A percentile compares a stretch with the other conserved stretches of the same genome.
Evolutionary conservation across 2,797 vertebrate species (phyloP).

Genomic region (Discoglossus pictus): DNA sequence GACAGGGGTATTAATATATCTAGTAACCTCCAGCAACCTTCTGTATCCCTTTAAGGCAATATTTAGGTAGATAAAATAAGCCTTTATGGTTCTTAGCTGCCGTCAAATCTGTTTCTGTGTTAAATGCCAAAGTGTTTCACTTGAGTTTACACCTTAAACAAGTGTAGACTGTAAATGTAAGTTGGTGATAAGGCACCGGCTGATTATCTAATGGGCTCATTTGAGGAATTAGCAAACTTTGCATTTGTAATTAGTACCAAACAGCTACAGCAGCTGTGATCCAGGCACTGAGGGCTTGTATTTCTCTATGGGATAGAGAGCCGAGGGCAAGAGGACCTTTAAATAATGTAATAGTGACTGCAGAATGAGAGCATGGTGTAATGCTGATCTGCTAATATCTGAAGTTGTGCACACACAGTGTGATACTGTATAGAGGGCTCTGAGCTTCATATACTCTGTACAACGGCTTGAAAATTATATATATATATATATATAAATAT

Average conservation of each 20-base stretch:
- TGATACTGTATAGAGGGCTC: not conserved
- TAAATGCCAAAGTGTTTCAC: too few relatives aligned
- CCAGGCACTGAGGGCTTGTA: not conserved
- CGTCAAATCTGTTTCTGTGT: too few relatives aligned
- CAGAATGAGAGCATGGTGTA: slow-evolving; percentile 20
- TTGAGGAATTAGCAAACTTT: slow-evolving; percentile 40
- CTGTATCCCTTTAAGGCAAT: too few relatives aligned
- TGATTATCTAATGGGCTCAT: slow-evolving; percentile 7
- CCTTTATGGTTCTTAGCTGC: too few relatives aligned
- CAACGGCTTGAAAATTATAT: too few relatives aligned
- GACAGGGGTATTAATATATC: too few relatives aligned
- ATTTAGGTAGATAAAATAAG: too few relatives aligned
- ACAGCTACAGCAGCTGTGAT: not conserved
- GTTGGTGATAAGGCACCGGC: not conserved
- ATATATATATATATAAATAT: too few relatives aligned
- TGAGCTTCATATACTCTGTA: too few relatives aligned
- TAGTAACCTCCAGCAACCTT: too few relatives aligned
- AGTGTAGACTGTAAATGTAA: too few relatives aligned
- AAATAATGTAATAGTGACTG: slow-evolving; percentile 61
- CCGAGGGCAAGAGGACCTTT: slow-evolving; percentile 33
- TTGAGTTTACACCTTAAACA: too few relatives aligned
- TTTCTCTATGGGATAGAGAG: slow-evolving; percentile 46
- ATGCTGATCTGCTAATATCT: not conserved
- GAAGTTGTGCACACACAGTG: not conserved
- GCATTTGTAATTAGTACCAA: slow-evolving; percentile 34